Percentiles rank a stretch among this genome's conserved stretches.
phyloP scores from a whole-genome alignment of 2,113 vertebrate genomes.

The Tetrao urogallus region DNA sequence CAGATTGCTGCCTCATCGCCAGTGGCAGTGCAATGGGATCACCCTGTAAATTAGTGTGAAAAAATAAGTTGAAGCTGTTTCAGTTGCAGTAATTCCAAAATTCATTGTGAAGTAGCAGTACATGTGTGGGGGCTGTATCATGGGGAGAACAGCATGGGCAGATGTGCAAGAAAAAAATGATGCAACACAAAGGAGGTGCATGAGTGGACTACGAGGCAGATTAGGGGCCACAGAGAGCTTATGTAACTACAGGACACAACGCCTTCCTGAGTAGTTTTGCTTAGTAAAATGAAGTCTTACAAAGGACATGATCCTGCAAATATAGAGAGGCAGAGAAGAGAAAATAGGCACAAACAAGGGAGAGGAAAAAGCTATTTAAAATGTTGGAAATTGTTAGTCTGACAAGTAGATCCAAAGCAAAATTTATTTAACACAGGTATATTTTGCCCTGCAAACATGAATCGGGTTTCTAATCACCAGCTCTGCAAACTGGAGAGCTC shows the following conservation, averaged over 20 bases:
- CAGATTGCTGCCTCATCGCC: background rate
- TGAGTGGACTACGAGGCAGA: fast-evolving
- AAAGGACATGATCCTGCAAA: background rate
- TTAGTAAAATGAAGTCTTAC: background rate
- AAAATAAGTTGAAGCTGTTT: background rate
- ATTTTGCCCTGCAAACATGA: background rate
- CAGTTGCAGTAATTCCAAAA: background rate
- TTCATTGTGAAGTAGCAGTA: background rate
- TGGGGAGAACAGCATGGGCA: background rate
- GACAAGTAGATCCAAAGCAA: background rate
- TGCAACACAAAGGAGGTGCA: fast-evolving
- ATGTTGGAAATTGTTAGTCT: background rate
- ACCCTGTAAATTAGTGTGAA: background rate
- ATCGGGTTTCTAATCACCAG: background rate
- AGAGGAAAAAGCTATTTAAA: background rate
- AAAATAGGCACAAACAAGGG: background rate
- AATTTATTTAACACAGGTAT: background rate
- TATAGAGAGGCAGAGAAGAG: background rate
- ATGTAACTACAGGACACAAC: background rate
- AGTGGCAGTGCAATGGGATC: background rate
- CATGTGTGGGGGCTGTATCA: background rate
- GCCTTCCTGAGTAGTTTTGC: background rate
- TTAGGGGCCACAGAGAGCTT: background rate
- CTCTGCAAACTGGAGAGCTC: background rate
- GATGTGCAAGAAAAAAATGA: background rate